These are phyloP conservation scores for Raja brachyura DNA, from an alignment of 2,113 vertebrate genomes.

Conservation along the genomic window DNA sequence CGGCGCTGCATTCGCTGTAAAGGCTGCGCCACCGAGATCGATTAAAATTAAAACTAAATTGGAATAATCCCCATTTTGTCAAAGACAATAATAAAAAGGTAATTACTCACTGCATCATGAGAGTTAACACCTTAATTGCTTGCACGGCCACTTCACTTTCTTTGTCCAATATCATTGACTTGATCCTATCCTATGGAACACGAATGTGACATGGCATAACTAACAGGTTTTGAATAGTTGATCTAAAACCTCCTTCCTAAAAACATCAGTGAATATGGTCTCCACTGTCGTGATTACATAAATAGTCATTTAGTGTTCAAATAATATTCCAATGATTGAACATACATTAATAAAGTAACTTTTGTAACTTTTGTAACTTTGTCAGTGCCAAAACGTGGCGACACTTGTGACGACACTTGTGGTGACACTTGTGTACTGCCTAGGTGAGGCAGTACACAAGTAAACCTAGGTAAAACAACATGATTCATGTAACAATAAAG, in stretches of 20 bases:
- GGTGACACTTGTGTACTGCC: no score
- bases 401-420: no score
- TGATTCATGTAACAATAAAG: no score
- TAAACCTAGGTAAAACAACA: no score
- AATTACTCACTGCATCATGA: slow-evolving; percentile 74
- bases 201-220: slow-evolving; percentile 17
- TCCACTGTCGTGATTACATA: not conserved
- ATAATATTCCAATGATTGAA: not conserved
- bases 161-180: slow-evolving; percentile 85
- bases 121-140: slow-evolving; percentile 76
- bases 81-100: slow-evolving; percentile 19
- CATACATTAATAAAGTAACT: not conserved
- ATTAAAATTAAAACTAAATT: not conserved
- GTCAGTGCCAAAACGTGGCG: no score
- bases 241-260: not conserved
- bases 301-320: not conserved
- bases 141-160: slow-evolving; percentile 83
- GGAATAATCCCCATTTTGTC: not conserved
- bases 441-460: no score
- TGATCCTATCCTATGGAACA: slow-evolving; percentile 69
- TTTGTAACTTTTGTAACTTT: no score
- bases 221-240: not conserved
- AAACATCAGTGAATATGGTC: not conserved
- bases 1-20: no score
- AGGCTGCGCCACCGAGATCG: no score